These are phyloP conservation scores for Rattus rattus DNA, from an alignment of 2,113 vertebrate genomes.

Conservation along the genomic window DNA sequence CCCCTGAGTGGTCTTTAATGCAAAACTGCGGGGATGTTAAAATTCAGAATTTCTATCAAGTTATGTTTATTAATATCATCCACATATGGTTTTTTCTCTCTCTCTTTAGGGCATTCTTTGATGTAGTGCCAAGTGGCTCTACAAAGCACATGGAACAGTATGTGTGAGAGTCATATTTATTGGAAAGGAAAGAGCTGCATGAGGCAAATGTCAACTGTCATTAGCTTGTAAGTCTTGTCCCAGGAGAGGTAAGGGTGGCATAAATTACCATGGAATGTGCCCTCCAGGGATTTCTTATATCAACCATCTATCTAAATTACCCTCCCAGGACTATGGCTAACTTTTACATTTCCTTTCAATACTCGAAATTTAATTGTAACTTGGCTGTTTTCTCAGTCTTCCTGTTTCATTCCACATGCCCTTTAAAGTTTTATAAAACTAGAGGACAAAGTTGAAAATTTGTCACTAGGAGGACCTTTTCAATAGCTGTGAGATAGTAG, in stretches of 20 bases:
- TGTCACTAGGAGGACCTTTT: not conserved
- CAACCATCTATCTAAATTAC: slow-evolving; percentile 12
- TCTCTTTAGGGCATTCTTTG: slow-evolving; percentile 51
- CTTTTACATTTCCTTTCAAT: not conserved
- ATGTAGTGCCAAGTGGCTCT: slow-evolving; percentile 31
- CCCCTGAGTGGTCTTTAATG: slow-evolving; percentile 23
- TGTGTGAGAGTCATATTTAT: not conserved
- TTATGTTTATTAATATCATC: slow-evolving; percentile 60
- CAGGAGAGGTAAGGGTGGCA: not conserved
- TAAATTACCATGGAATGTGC: not conserved
- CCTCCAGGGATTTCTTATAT: not conserved
- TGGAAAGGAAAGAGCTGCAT: not conserved
- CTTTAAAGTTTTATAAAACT: slow-evolving; percentile 20
- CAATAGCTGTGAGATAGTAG: not conserved
- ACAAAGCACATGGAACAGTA: not conserved
- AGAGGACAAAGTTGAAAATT: not conserved
- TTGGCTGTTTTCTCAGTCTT: not conserved
- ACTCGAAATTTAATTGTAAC: not conserved
- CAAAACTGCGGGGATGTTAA: slow-evolving; percentile 63
- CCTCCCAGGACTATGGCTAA: not conserved
- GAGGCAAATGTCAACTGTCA: not conserved
- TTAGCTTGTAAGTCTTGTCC: not conserved
- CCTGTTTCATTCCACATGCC: not conserved
- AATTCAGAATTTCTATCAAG: slow-evolving; percentile 64
- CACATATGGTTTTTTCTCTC: not conserved